Percentiles rank a stretch among this genome's conserved stretches.
Conservation (phyloP, 2,888 invertebrate species). For the Altica lythri region DNA sequence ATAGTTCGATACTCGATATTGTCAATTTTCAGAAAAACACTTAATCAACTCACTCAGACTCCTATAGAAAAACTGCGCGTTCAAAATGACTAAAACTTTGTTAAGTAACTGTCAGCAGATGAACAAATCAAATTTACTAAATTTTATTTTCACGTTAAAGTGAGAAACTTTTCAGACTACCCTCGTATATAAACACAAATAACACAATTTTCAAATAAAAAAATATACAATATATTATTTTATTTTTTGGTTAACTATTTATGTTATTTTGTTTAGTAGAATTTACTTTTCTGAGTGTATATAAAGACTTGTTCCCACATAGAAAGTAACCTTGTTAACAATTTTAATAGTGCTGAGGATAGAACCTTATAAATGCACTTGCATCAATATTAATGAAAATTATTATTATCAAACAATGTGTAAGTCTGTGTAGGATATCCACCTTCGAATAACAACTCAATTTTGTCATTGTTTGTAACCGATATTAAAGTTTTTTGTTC, state of each 20-base stretch:
- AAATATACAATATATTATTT: too few species aligned
- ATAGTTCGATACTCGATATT: too few species aligned
- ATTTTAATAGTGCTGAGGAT: background rate
- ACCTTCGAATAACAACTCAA: slow-evolving; percentile 12
- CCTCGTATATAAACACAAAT: background rate
- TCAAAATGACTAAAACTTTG: too few species aligned
- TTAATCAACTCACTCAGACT: too few species aligned
- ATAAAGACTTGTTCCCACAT: slow-evolving; percentile 5
- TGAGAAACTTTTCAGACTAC: too few species aligned
- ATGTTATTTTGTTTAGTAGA: background rate
- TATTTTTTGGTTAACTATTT: background rate
- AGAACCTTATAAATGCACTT: slow-evolving; percentile 5
- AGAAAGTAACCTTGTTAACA: slow-evolving; percentile 22
- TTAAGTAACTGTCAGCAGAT: too few species aligned
- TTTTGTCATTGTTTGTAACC: slow-evolving; percentile 5
- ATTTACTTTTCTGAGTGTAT: slow-evolving; percentile 6
- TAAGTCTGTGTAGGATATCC: slow-evolving; percentile 13
- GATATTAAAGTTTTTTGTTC: too few species aligned
- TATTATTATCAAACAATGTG: slow-evolving; percentile 10
- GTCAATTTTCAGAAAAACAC: too few species aligned
- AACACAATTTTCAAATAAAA: too few species aligned
- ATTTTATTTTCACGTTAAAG: too few species aligned
- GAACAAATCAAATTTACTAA: too few species aligned
- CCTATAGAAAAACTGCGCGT: too few species aligned
- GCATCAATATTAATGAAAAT: background rate